These are phyloP conservation scores for Streptopelia turtur DNA, from an alignment of 2,797 vertebrate species.

Conservation along the genomic window DNA sequence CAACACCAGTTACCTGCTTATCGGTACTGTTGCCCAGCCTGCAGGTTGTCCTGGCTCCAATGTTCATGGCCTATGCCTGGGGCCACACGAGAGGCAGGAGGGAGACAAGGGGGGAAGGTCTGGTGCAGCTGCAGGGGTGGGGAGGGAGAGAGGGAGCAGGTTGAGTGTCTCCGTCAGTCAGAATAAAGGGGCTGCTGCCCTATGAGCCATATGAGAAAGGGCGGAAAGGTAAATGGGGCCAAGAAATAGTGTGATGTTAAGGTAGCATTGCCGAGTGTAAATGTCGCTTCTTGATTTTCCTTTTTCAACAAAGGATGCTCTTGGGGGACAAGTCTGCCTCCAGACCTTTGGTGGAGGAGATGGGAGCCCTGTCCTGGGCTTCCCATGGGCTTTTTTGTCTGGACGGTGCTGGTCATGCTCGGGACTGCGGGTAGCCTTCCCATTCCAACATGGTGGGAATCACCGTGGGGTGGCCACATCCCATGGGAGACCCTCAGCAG, in stretches of 20 bases:
- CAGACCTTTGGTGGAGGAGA: neutral
- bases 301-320: neutral
- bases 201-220: neutral
- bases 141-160: neutral
- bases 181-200: neutral
- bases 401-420: neutral
- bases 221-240: neutral
- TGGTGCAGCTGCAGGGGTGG: neutral
- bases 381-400: neutral
- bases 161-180: neutral
- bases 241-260: neutral
- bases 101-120: neutral
- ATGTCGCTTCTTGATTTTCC: neutral
- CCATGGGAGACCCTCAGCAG: neutral
- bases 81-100: neutral
- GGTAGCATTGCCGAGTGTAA: neutral
- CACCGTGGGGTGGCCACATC: rapidly evolving
- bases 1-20: neutral
- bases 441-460: neutral
- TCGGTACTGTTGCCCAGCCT: neutral
- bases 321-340: neutral
- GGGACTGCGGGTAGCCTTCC: neutral
- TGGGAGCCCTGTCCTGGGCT: neutral
- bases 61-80: neutral
- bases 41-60: neutral